Percentiles rank a stretch among this genome's conserved stretches.
Evolutionary conservation across 2,797 vertebrate genomes (phyloP).

Genomic region (Notoglanidium macrostoma): DNA sequence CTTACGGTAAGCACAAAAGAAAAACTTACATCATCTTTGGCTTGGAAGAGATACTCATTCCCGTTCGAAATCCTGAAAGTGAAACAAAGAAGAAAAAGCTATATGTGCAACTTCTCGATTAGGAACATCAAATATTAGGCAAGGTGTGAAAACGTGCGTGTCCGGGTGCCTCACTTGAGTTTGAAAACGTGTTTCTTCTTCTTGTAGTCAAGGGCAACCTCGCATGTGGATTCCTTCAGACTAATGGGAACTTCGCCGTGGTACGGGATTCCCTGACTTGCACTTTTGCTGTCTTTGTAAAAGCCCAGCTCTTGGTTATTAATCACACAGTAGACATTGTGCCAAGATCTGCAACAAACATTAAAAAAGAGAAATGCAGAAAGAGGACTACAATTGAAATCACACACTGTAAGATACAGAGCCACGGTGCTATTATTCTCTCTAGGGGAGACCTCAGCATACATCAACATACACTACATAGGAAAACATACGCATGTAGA

Average conservation of each 20-base stretch:
- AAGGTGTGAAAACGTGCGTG: too few relatives aligned
- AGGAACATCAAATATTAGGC: background rate
- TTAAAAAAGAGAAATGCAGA: background rate
- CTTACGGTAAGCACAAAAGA: slow-evolving; percentile 42
- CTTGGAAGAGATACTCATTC: slow-evolving; percentile 99
- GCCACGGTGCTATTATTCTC: background rate
- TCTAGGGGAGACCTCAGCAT: background rate
- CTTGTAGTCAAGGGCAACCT: slow-evolving; percentile 94
- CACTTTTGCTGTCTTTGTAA: slow-evolving; percentile 94
- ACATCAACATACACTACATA: background rate
- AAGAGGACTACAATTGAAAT: background rate
- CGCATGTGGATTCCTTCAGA: slow-evolving; percentile 88
- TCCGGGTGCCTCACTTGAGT: slow-evolving; percentile 80
- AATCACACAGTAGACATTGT: slow-evolving; percentile 96
- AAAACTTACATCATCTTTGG: slow-evolving; percentile 96
- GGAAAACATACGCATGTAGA: background rate
- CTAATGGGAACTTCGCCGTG: slow-evolving; percentile 93
- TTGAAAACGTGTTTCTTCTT: slow-evolving; percentile 99
- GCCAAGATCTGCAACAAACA: slow-evolving; percentile 87
- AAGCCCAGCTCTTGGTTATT: slow-evolving; percentile 97
- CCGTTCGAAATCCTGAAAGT: slow-evolving; percentile 86
- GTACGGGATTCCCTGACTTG: slow-evolving; percentile 90
- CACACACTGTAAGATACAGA: background rate
- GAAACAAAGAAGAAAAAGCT: slow-evolving; percentile 43
- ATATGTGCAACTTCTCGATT: background rate